A percentile compares a stretch with the other conserved stretches of the same genome.
Evolutionary conservation across 2,113 vertebrate species (phyloP).

Genomic region (Chloropsis hardwickii): DNA sequence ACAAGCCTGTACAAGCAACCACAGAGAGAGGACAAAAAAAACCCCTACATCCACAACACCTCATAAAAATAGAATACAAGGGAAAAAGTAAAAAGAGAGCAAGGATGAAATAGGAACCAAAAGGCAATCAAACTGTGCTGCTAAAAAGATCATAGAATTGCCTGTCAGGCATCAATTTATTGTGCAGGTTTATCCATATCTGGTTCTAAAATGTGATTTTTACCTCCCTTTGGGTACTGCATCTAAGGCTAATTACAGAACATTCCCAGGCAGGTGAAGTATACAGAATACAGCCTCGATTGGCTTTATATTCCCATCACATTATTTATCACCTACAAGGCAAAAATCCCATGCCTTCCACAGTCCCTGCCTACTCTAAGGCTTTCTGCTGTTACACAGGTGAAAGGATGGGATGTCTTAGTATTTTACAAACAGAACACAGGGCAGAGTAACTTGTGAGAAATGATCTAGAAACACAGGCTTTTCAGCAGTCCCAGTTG

Average conservation of each 20-base stretch:
- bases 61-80: background rate
- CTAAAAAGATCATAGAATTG: background rate
- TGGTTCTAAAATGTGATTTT: background rate
- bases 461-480: background rate
- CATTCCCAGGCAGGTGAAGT: background rate
- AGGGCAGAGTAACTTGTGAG: background rate
- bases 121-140: background rate
- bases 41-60: rapidly evolving
- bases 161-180: background rate
- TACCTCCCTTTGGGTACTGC: background rate
- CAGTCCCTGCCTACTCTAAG: background rate
- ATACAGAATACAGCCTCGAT: background rate
- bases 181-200: background rate
- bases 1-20: background rate
- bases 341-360: background rate
- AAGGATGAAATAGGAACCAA: background rate
- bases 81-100: background rate
- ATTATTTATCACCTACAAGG: background rate
- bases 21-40: background rate
- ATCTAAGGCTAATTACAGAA: background rate
- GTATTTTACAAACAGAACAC: background rate
- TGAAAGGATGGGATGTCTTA: background rate
- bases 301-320: background rate
- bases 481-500: background rate
- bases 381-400: background rate